A percentile compares a stretch with the other conserved stretches of the same genome.
These are phyloP conservation scores for Lophochroa leadbeateri DNA, from an alignment of 2,113 vertebrate species.

Conservation along the genomic window DNA sequence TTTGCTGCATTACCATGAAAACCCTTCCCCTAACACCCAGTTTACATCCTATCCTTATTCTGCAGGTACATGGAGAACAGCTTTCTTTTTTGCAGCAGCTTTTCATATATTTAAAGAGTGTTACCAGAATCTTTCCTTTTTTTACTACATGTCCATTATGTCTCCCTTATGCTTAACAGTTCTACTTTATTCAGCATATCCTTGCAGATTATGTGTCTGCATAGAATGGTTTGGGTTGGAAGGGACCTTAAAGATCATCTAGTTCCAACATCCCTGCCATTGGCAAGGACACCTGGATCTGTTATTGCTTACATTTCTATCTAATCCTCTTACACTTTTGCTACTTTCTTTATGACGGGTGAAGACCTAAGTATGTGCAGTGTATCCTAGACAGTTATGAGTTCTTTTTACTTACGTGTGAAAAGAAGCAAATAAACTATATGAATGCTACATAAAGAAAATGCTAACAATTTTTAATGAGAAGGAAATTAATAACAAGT, in stretches of 20 bases:
- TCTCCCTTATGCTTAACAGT: background rate
- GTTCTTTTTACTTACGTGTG: background rate
- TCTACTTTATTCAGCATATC: background rate
- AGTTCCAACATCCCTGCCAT: background rate
- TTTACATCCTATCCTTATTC: background rate
- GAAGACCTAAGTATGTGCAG: background rate
- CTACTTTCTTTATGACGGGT: background rate
- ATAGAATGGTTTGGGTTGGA: background rate
- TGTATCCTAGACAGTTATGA: background rate
- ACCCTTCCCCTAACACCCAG: background rate
- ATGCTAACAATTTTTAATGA: background rate
- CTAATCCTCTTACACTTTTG: background rate
- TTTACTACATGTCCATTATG: background rate
- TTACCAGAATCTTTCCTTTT: background rate
- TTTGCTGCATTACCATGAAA: background rate
- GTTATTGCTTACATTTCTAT: background rate
- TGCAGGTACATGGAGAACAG: background rate
- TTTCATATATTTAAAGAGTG: background rate
- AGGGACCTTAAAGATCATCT: background rate
- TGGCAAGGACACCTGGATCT: background rate
- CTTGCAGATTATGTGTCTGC: background rate
- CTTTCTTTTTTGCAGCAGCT: background rate
- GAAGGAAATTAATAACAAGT: background rate
- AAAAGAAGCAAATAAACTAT: background rate
- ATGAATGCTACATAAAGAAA: background rate